Conservation (phyloP, 23 tunicate species). For the Styela clava region DNA sequence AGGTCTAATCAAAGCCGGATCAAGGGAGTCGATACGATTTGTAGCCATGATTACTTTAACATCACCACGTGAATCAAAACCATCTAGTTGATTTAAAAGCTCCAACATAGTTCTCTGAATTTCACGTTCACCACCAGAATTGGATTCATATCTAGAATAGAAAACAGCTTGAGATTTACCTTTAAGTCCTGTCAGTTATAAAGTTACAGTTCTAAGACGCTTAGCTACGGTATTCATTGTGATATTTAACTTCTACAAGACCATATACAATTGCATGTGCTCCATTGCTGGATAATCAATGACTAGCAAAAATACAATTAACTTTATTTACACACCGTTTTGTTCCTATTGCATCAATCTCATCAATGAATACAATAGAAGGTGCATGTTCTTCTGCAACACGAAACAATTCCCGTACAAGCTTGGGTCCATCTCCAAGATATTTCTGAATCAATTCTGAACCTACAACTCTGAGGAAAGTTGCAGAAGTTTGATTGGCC, state of each 20-base stretch:
- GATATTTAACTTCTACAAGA: no score
- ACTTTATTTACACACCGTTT: constrained; percentile 59
- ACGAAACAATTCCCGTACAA: constrained; percentile 92
- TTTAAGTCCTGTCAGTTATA: no score
- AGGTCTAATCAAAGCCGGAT: constrained; percentile 94
- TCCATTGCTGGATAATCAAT: no score
- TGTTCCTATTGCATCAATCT: constrained; percentile 98
- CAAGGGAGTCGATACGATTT: constrained; percentile 88
- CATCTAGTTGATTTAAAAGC: constrained; percentile 90
- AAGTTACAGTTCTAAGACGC: no score
- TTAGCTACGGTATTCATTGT: no score
- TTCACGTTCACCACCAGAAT: constrained; percentile 98
- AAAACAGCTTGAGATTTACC: neutral
- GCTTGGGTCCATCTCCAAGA: constrained; percentile 97
- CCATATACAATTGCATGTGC: no score
- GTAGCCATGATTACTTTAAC: constrained; percentile 99
- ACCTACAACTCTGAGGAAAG: constrained; percentile 91
- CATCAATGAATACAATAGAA: constrained; percentile 97
- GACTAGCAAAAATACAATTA: no score
- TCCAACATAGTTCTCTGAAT: constrained; percentile 98
- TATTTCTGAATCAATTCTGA: constrained; percentile 95
- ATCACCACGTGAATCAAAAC: constrained; percentile 96
- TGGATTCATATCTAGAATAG: constrained; percentile 79
- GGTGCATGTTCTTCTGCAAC: constrained; percentile 99
- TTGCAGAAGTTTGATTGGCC: constrained; percentile 96